phyloP scores from a whole-genome alignment of 2,113 vertebrate genomes.

The Corydoras maculifer region DNA sequence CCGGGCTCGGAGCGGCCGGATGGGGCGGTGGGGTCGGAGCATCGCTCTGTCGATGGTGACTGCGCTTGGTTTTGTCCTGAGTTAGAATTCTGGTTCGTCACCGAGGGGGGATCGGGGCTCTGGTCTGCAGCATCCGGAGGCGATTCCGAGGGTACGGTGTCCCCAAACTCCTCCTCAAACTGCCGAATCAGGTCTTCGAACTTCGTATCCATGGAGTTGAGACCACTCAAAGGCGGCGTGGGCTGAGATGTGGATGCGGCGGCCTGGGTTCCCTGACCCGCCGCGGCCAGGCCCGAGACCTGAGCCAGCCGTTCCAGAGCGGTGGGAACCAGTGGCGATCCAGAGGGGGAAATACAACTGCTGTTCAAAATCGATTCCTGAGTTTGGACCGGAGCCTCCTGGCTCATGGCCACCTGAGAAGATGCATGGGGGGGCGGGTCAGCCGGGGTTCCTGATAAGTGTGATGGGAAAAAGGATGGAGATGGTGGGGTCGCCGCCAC shows the following conservation, averaged over 20 bases:
- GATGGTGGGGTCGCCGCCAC: conserved; percentile 50
- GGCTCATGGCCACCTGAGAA: conserved; percentile 65
- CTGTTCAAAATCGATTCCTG: conserved; percentile 78
- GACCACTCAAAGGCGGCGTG: conserved; percentile 51
- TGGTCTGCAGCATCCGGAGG: conserved; percentile 25
- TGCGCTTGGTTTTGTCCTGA: conserved; percentile 52
- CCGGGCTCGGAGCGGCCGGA: conserved; percentile 39
- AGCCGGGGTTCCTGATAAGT: conserved; percentile 47
- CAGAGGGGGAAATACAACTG: conserved; percentile 46
- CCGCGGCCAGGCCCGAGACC: conserved; percentile 33
- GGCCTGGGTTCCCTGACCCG: conserved; percentile 36
- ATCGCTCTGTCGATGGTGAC: conserved; percentile 43
- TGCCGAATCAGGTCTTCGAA: conserved; percentile 90
- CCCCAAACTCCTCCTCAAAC: conserved; percentile 92
- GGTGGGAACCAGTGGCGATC: conserved; percentile 33
- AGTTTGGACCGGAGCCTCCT: conserved; percentile 74
- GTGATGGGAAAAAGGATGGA: conserved; percentile 43
- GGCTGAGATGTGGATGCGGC: conserved; percentile 51
- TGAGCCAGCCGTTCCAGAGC: conserved; percentile 34
- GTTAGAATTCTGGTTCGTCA: conserved; percentile 45
- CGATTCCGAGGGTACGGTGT: conserved; percentile 50
- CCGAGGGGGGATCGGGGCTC: conserved; percentile 37
- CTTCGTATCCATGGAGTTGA: conserved; percentile 79
- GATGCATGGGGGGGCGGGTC: conserved; percentile 38
- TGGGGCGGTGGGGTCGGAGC: conserved; percentile 39